phyloP scores from a whole-genome alignment of 2,888 invertebrate genomes.

The Aporophyla nigra region DNA sequence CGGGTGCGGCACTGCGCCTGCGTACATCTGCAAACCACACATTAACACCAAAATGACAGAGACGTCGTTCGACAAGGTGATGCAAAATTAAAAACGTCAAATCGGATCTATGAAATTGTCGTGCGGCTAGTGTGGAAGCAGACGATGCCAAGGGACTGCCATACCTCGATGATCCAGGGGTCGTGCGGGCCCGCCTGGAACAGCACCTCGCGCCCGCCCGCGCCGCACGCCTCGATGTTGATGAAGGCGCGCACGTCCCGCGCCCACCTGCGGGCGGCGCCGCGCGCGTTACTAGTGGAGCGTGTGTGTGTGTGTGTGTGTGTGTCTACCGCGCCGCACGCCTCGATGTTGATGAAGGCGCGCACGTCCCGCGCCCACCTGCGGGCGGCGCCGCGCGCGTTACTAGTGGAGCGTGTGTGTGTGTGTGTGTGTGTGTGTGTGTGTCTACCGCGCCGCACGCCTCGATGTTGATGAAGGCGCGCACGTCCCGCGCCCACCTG shows the following conservation, averaged over 20 bases:
- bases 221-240: slow-evolving; percentile 97
- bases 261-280: slow-evolving; percentile 91
- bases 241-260: slow-evolving; percentile 93
- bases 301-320: background rate
- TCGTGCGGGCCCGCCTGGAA: slow-evolving; percentile 96
- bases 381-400: no score
- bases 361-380: no score
- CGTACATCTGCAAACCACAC: slow-evolving; percentile 91
- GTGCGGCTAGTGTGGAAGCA: background rate
- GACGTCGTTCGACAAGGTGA: background rate
- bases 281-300: no score
- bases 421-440: no score
- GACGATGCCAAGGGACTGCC: background rate
- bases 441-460: no score
- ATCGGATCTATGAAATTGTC: background rate
- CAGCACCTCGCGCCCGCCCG: slow-evolving; percentile 96
- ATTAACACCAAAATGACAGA: background rate
- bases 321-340: no score
- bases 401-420: no score
- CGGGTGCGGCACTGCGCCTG: slow-evolving; percentile 95
- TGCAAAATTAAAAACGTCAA: background rate
- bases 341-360: no score
- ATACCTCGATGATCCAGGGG: slow-evolving; percentile 92
- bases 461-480: no score
- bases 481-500: no score